Evolutionary conservation across 2,888 invertebrate genomes (phyloP).

Genomic region (Perithous albicinctus): DNA sequence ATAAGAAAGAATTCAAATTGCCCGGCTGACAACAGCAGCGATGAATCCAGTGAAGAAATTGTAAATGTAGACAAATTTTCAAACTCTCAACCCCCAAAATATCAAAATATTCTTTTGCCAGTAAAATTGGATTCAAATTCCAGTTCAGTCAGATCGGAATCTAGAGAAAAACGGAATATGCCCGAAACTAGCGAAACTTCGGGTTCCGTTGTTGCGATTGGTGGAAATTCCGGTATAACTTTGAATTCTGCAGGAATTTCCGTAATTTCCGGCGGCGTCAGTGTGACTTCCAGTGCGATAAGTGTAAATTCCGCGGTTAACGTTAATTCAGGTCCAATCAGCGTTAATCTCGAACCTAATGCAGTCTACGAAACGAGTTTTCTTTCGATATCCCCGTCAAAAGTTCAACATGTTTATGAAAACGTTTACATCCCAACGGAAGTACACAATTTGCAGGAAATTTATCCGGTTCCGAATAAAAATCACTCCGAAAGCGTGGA

Average conservation of each 20-base stretch:
- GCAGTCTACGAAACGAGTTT: neutral
- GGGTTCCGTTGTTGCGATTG: neutral
- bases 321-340: conserved; percentile 18
- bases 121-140: conserved; percentile 71
- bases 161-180: neutral
- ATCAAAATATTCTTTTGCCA: conserved; percentile 79
- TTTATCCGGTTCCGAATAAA: conserved; percentile 50
- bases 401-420: conserved; percentile 75
- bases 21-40: conserved; percentile 5
- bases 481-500: conserved; percentile 47
- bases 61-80: neutral
- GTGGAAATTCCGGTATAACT: conserved; percentile 22
- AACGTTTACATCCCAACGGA: conserved; percentile 77
- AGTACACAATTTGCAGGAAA: conserved; percentile 71
- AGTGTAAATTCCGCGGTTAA: conserved; percentile 4
- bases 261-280: conserved; percentile 24
- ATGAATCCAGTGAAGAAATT: conserved; percentile 24
- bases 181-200: conserved; percentile 2
- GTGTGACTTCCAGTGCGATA: conserved; percentile 17
- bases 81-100: conserved; percentile 67
- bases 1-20: conserved; percentile 6
- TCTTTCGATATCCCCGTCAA: neutral
- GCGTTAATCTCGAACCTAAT: neutral
- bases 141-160: conserved; percentile 57
- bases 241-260: conserved; percentile 35